Evolutionary conservation across 2,113 vertebrate species (phyloP).

Genomic region (Cyanoderma ruficeps): DNA sequence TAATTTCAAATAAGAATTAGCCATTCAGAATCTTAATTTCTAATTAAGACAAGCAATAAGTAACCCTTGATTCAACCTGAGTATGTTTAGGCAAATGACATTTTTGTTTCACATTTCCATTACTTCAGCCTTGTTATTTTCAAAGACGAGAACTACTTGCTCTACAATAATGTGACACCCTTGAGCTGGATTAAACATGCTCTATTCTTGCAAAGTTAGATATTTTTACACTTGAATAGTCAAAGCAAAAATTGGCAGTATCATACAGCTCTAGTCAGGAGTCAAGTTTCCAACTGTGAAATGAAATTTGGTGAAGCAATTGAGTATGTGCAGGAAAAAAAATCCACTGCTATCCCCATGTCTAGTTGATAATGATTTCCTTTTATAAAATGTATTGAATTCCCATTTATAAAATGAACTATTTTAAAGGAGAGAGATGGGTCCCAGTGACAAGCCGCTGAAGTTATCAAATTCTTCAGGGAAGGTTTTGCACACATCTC

Average conservation of each 20-base stretch:
- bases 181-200: not conserved
- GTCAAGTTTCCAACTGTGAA: slow-evolving; percentile 47
- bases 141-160: not conserved
- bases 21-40: not conserved
- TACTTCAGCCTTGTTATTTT: not conserved
- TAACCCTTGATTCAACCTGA: not conserved
- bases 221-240: slow-evolving; percentile 24
- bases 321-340: not conserved
- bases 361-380: not conserved
- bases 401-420: slow-evolving; percentile 16
- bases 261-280: not conserved
- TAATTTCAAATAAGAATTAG: not conserved
- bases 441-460: not conserved
- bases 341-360: not conserved
- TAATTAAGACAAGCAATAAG: not conserved
- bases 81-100: not conserved
- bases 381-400: slow-evolving; percentile 18
- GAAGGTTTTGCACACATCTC: not conserved
- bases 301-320: not conserved
- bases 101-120: not conserved
- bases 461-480: not conserved
- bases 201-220: slow-evolving; percentile 10
- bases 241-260: slow-evolving; percentile 42
- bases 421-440: not conserved
- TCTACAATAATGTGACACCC: not conserved